A percentile compares a stretch with the other conserved stretches of the same genome.
Conservation (phyloP, 2,797 vertebrate genomes). For the Muscicapa comitata region DNA sequence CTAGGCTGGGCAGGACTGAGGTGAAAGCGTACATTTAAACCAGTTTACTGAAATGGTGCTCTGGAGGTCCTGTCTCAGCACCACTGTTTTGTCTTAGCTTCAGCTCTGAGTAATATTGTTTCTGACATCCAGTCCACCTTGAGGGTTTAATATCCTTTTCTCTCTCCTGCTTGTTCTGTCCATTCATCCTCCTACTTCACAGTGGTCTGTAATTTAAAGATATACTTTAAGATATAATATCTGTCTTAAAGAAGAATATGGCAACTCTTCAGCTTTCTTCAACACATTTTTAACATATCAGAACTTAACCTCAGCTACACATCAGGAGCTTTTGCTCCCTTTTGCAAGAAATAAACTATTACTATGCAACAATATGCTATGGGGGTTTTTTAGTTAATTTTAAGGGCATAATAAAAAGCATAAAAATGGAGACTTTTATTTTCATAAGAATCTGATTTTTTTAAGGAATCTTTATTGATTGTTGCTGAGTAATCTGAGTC, state of each 20-base stretch:
- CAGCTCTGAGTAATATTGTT: not conserved
- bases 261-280: not conserved
- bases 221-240: not conserved
- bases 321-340: not conserved
- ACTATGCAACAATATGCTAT: not conserved
- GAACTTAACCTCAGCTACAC: not conserved
- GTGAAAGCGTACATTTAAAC: not conserved
- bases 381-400: not conserved
- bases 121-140: not conserved
- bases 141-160: not conserved
- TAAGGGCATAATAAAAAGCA: not conserved
- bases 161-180: not conserved
- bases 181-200: not conserved
- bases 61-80: not conserved
- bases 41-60: not conserved
- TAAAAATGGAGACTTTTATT: not conserved
- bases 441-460: not conserved
- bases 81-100: not conserved
- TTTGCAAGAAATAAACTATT: not conserved
- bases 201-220: not conserved
- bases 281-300: not conserved
- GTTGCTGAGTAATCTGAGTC: not conserved
- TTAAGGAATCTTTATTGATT: not conserved
- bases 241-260: not conserved
- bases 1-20: not conserved